Percentiles rank a stretch among this genome's conserved stretches.
phyloP scores from a whole-genome alignment of 2,113 vertebrate genomes.

The Isurus oxyrinchus region DNA sequence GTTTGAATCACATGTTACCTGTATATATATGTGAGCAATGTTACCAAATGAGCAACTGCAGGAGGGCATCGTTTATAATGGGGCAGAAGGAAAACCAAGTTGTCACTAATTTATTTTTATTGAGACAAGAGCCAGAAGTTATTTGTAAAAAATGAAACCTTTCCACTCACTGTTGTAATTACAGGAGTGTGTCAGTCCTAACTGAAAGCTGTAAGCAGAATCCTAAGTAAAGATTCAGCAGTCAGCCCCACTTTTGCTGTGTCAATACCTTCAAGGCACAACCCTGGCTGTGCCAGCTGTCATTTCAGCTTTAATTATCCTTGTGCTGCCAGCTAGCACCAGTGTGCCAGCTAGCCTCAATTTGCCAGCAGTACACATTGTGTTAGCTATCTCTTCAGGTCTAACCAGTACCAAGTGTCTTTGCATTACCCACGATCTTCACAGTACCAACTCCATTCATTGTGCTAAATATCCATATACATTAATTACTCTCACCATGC shows the following conservation, averaged over 20 bases:
- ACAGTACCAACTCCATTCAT: neutral
- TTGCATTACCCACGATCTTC: neutral
- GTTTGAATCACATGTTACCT: neutral
- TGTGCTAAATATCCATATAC: neutral
- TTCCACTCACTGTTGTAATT: neutral
- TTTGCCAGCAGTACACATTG: neutral
- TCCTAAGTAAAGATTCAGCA: neutral
- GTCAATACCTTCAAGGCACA: neutral
- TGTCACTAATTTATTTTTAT: neutral
- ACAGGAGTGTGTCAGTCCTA: conserved; percentile 5
- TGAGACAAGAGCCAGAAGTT: neutral
- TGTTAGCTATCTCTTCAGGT: neutral
- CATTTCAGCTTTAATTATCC: neutral
- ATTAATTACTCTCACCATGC: neutral
- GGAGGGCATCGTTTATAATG: neutral
- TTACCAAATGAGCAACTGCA: neutral
- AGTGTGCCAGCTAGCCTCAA: neutral
- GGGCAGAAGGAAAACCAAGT: neutral
- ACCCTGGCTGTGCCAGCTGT: neutral
- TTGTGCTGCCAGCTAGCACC: neutral
- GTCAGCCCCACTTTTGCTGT: neutral
- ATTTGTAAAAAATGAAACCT: neutral
- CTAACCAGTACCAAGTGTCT: neutral
- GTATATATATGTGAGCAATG: neutral
- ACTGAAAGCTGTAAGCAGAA: neutral